Conservation (phyloP, 2,113 vertebrate species). For the Nibea albiflora region DNA sequence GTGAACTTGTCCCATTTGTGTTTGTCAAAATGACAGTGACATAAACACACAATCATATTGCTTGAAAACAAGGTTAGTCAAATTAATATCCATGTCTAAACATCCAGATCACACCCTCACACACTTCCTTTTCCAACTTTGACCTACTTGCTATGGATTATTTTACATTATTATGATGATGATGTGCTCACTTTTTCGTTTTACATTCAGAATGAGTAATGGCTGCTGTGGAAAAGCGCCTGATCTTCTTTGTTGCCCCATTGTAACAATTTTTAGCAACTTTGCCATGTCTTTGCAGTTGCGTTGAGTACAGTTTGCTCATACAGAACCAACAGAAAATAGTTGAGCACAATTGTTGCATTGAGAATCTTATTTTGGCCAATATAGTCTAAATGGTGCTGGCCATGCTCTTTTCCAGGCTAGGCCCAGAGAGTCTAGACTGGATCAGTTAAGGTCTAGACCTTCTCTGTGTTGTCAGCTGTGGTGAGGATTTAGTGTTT, state of each 20-base stretch:
- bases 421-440: conserved; percentile 1
- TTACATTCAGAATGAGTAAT: not conserved
- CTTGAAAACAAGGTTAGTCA: not conserved
- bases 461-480: conserved; percentile 43
- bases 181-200: not conserved
- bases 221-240: not conserved
- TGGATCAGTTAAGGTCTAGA: conserved; percentile 33
- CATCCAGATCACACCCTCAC: not conserved
- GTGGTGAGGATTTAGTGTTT: conserved; percentile 50
- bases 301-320: not conserved
- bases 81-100: not conserved
- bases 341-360: not conserved
- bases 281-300: not conserved
- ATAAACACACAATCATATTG: not conserved
- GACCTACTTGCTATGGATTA: not conserved
- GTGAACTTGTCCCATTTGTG: not conserved
- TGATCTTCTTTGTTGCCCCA: not conserved
- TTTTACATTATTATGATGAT: not conserved
- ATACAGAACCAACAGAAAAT: not conserved
- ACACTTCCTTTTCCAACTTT: not conserved
- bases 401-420: not conserved
- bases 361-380: not conserved
- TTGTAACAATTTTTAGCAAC: not conserved
- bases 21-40: not conserved
- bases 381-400: not conserved